Percentiles rank a stretch among this genome's conserved stretches.
phyloP scores from a whole-genome alignment of 2,888 invertebrate species.

The Hyles lineata region DNA sequence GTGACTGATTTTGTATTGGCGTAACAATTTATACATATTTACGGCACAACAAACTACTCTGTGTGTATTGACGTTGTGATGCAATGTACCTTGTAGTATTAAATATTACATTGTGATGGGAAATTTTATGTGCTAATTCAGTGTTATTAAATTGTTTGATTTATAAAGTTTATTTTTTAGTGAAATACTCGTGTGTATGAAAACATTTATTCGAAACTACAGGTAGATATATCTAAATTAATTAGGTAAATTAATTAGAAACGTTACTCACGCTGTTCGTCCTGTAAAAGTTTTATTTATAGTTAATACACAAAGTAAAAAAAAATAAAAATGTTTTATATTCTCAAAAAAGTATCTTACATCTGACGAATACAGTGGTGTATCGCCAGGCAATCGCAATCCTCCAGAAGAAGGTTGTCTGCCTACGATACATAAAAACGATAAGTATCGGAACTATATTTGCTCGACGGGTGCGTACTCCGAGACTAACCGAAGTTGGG shows the following conservation, averaged over 20 bases:
- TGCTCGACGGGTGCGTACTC: neutral
- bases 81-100: slow-evolving; percentile 73
- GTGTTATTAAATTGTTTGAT: slow-evolving; percentile 74
- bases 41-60: slow-evolving; percentile 4
- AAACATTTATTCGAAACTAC: slow-evolving; percentile 14
- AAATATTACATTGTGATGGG: slow-evolving; percentile 68
- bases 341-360: slow-evolving; percentile 37
- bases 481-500: slow-evolving; percentile 34
- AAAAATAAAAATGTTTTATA: neutral
- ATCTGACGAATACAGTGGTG: slow-evolving; percentile 52
- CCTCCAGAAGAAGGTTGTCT: slow-evolving; percentile 36
- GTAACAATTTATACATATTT: slow-evolving; percentile 17
- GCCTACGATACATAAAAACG: neutral
- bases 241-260: neutral
- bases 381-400: slow-evolving; percentile 56
- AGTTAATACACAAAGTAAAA: neutral
- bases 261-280: neutral
- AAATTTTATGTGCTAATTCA: slow-evolving; percentile 73
- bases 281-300: slow-evolving; percentile 4
- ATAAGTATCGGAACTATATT: neutral
- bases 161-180: slow-evolving; percentile 40
- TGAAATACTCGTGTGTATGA: neutral
- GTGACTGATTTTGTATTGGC: slow-evolving; percentile 33
- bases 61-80: slow-evolving; percentile 44
- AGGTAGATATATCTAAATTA: neutral